phyloP scores from a whole-genome alignment of 2,113 vertebrate species.

The Oncorhynchus kisutch region DNA sequence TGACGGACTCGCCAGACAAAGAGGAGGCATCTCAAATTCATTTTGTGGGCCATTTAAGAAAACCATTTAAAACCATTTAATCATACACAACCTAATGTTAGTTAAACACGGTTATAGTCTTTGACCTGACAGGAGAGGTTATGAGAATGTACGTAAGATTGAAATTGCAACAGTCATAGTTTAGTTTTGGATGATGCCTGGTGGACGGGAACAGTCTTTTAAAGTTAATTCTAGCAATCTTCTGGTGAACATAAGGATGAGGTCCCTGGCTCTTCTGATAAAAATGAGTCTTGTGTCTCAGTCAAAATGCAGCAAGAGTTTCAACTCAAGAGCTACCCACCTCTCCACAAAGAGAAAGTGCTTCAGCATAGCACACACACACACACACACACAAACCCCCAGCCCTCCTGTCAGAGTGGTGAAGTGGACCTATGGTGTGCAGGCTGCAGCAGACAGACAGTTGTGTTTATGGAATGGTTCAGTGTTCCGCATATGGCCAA shows the following conservation, averaged over 20 bases:
- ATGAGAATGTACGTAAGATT: slow-evolving; percentile 47
- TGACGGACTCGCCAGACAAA: slow-evolving; percentile 61
- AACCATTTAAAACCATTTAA: slow-evolving; percentile 63
- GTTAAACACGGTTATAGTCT: slow-evolving; percentile 54
- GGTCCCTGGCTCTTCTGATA: slow-evolving; percentile 59
- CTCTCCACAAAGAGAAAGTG: slow-evolving; percentile 59
- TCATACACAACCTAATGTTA: slow-evolving; percentile 60
- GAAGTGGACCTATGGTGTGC: slow-evolving; percentile 57
- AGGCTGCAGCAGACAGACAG: slow-evolving; percentile 48
- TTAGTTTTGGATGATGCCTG: slow-evolving; percentile 58
- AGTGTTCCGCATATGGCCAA: slow-evolving; percentile 75
- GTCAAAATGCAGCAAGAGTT: slow-evolving; percentile 52
- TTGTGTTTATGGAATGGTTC: slow-evolving; percentile 77
- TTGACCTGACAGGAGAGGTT: slow-evolving; percentile 52
- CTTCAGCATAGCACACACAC: slow-evolving; percentile 38
- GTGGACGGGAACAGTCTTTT: slow-evolving; percentile 62
- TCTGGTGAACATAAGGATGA: slow-evolving; percentile 67
- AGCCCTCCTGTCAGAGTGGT: slow-evolving; percentile 44
- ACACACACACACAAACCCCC: slow-evolving; percentile 26
- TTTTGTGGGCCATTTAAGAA: slow-evolving; percentile 49
- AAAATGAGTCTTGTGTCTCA: slow-evolving; percentile 60
- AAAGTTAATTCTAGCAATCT: slow-evolving; percentile 67
- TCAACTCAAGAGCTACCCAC: slow-evolving; percentile 69
- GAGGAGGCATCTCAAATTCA: slow-evolving; percentile 53
- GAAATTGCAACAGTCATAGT: slow-evolving; percentile 52